Evolutionary conservation across 1,140 invertebrate genomes (phyloP).

Genomic region (Drosophila insularis): DNA sequence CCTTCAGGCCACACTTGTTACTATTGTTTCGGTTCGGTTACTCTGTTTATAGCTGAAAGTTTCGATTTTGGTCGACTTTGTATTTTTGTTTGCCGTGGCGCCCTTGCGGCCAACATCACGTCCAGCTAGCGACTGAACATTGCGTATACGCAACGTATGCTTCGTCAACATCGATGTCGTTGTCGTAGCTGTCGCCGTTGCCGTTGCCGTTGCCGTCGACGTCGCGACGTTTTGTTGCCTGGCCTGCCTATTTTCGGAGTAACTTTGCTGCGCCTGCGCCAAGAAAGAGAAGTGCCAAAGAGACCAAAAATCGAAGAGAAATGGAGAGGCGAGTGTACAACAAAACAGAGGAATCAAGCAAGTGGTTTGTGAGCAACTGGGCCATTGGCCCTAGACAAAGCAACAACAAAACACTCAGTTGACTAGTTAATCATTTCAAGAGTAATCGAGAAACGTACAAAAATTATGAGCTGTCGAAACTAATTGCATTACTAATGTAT

Average conservation of each 20-base stretch:
- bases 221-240: slow-evolving; percentile 11
- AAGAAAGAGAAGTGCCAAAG: background rate
- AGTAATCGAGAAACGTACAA: background rate
- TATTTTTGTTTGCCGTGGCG: slow-evolving; percentile 59
- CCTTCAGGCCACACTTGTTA: slow-evolving; percentile 56
- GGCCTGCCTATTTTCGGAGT: slow-evolving; percentile 65
- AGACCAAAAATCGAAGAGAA: background rate
- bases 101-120: slow-evolving; percentile 77
- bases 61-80: slow-evolving; percentile 15
- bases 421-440: slow-evolving; percentile 33
- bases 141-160: slow-evolving; percentile 72
- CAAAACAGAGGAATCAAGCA: slow-evolving; percentile 74
- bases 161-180: slow-evolving; percentile 11
- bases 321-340: background rate
- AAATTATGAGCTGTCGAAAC: slow-evolving; percentile 47
- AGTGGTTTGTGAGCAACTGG: slow-evolving; percentile 59
- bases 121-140: slow-evolving; percentile 70
- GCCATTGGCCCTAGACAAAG: slow-evolving; percentile 45
- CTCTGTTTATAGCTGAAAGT: slow-evolving; percentile 24
- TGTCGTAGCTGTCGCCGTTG: slow-evolving; percentile 5
- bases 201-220: background rate
- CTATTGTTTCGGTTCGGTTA: slow-evolving; percentile 20
- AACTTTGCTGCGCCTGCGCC: slow-evolving; percentile 54
- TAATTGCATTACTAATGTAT: slow-evolving; percentile 59
- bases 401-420: slow-evolving; percentile 30